These are phyloP conservation scores for Nyctibius bracteatus DNA, from an alignment of 2,113 vertebrate genomes.

Conservation along the genomic window DNA sequence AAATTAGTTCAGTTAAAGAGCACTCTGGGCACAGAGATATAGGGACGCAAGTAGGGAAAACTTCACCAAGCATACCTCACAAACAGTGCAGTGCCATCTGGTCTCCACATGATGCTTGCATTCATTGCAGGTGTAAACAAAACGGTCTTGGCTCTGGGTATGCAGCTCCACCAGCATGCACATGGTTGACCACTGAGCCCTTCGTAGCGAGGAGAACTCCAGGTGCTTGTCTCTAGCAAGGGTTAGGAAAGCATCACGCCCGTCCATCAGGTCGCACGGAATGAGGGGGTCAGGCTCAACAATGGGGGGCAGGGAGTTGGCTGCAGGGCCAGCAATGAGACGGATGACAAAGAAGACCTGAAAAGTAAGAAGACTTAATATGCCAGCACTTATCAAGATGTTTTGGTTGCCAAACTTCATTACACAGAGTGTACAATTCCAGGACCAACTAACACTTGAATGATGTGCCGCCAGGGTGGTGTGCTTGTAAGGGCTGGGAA, in stretches of 20 bases:
- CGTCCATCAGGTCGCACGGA: conserved; percentile 97
- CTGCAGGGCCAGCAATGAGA: conserved; percentile 89
- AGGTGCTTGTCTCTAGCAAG: conserved; percentile 95
- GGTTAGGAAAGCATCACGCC: conserved; percentile 96
- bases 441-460: not conserved
- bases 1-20: not conserved
- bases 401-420: not conserved
- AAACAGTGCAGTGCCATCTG: conserved; percentile 96
- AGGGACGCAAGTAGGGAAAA: not conserved
- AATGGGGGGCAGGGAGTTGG: conserved; percentile 93
- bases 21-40: not conserved
- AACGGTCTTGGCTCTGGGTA: conserved; percentile 97
- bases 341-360: conserved; percentile 99
- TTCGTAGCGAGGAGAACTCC: conserved; percentile 93
- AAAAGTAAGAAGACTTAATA: not conserved
- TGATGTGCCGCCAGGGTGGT: not conserved
- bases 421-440: not conserved
- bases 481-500: not conserved
- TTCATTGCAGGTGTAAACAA: conserved; percentile 97
- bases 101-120: conserved; percentile 98
- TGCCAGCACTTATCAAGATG: not conserved
- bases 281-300: conserved; percentile 89
- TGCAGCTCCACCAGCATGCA: conserved; percentile 98
- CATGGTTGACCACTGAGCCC: conserved; percentile 96
- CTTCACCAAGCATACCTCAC: conserved; percentile 81